Evolutionary conservation across 2,113 vertebrate species (phyloP).

Genomic region (Bambusicola thoracicus): DNA sequence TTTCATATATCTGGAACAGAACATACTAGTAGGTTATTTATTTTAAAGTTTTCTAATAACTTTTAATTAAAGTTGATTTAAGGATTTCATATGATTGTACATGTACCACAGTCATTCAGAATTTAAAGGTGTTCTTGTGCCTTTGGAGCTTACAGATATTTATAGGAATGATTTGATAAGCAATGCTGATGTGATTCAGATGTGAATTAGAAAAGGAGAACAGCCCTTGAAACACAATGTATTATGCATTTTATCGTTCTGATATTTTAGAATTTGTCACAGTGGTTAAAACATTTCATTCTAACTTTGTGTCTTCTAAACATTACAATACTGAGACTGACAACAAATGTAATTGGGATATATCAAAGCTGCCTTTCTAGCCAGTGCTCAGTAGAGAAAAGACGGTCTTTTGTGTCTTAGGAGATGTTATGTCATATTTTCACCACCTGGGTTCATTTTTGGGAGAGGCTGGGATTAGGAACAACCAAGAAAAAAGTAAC

Average conservation of each 20-base stretch:
- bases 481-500: neutral
- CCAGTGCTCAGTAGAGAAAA: neutral
- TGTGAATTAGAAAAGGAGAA: neutral
- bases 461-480: neutral
- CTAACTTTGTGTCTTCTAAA: neutral
- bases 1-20: neutral
- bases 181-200: neutral
- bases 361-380: neutral
- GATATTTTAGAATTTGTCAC: neutral
- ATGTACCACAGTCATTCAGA: neutral
- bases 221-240: neutral
- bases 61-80: neutral
- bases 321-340: neutral
- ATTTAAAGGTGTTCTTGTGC: neutral
- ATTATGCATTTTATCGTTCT: neutral
- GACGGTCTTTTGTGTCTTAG: neutral
- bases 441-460: neutral
- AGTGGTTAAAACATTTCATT: neutral
- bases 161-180: neutral
- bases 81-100: neutral
- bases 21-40: fast-evolving
- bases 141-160: neutral
- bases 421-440: neutral
- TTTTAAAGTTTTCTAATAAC: neutral
- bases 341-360: neutral